These are phyloP conservation scores for Aulostomus chinensis DNA, from an alignment of 2,797 vertebrate genomes.

Conservation along the genomic window DNA sequence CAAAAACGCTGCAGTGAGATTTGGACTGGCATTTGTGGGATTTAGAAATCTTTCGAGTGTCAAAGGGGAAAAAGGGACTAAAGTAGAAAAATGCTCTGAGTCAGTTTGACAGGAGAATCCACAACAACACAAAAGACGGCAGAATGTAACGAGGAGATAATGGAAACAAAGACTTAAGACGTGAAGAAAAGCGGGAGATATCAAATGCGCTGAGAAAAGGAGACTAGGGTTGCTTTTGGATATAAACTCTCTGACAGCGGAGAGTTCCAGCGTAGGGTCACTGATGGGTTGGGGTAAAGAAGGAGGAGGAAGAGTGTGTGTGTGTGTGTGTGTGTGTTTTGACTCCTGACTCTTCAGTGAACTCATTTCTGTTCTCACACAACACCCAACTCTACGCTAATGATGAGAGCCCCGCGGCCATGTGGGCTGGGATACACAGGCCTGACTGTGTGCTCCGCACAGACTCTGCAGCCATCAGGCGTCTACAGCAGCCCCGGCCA, in stretches of 20 bases:
- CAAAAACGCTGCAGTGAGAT: background rate
- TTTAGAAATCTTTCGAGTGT: slow-evolving; percentile 23
- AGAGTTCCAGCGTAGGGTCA: slow-evolving; percentile 29
- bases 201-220: slow-evolving; percentile 13
- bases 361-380: slow-evolving; percentile 69
- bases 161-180: slow-evolving; percentile 11
- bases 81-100: slow-evolving; percentile 4
- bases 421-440: slow-evolving; percentile 36
- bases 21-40: background rate
- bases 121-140: background rate
- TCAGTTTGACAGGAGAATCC: slow-evolving; percentile 12
- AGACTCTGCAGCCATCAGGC: slow-evolving; percentile 42
- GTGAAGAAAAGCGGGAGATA: slow-evolving; percentile 3
- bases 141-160: slow-evolving; percentile 12
- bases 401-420: slow-evolving; percentile 66
- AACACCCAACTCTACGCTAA: slow-evolving; percentile 56
- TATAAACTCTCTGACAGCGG: slow-evolving; percentile 8
- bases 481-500: slow-evolving; percentile 55
- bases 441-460: slow-evolving; percentile 34
- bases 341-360: slow-evolving; percentile 68
- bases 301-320: background rate
- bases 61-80: background rate
- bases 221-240: slow-evolving; percentile 9
- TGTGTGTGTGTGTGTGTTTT: background rate
- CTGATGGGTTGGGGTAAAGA: slow-evolving; percentile 8